Percentiles rank a stretch among this genome's conserved stretches.
phyloP scores from a whole-genome alignment of 1,140 invertebrate genomes.

The Mactra quadrangularis region DNA sequence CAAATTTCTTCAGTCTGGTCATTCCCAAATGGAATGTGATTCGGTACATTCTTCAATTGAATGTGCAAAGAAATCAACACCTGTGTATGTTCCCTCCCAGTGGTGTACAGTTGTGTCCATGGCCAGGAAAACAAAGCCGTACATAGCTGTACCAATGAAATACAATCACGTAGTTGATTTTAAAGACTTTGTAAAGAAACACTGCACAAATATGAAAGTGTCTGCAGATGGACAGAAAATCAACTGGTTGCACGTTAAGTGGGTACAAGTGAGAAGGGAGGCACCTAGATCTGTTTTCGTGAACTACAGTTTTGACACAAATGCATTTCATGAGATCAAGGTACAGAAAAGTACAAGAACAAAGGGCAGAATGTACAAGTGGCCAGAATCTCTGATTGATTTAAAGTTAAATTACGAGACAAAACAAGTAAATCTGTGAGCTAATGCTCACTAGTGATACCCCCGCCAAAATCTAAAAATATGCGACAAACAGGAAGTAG shows the following conservation, averaged over 20 bases:
- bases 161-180: background rate
- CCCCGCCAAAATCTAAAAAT: too few species aligned
- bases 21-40: slow-evolving; percentile 41
- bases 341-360: too few species aligned
- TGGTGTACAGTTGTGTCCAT: slow-evolving; percentile 19
- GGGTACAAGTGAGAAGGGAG: slow-evolving; percentile 23
- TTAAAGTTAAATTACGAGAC: too few species aligned
- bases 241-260: slow-evolving; percentile 30
- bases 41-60: slow-evolving; percentile 20
- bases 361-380: too few species aligned
- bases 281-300: background rate
- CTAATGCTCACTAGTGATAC: too few species aligned
- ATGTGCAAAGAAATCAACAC: slow-evolving; percentile 17
- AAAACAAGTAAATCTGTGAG: too few species aligned
- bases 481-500: too few species aligned
- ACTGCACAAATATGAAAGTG: background rate
- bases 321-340: too few species aligned
- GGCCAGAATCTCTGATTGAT: too few species aligned
- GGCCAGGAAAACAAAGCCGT: slow-evolving; percentile 28
- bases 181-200: background rate
- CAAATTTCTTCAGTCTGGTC: slow-evolving; percentile 19
- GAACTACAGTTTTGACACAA: slow-evolving; percentile 22
- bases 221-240: slow-evolving; percentile 9
- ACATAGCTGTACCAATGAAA: slow-evolving; percentile 2
- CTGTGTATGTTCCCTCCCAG: slow-evolving; percentile 10